These are phyloP conservation scores for Vanacampus margaritifer DNA, from an alignment of 2,113 vertebrate species.

Conservation along the genomic window DNA sequence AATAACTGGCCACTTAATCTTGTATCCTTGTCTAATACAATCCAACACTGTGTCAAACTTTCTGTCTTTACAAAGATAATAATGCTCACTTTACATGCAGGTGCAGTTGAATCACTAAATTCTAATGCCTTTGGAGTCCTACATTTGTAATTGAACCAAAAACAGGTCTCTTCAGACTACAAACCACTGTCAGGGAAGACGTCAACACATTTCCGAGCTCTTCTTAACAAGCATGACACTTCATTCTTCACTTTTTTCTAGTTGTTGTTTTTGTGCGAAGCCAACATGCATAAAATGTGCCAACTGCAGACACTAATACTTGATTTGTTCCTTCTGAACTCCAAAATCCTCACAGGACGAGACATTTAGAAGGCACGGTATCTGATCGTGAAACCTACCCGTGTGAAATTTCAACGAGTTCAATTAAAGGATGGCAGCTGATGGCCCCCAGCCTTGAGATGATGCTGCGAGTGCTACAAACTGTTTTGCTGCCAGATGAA, in stretches of 20 bases:
- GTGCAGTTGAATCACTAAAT: background rate
- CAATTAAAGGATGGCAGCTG: conserved; percentile 19
- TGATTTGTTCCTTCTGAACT: conserved; percentile 30
- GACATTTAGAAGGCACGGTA: background rate
- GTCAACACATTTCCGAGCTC: background rate
- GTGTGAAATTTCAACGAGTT: conserved; percentile 9
- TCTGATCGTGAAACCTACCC: conserved; percentile 6
- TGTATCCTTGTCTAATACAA: background rate
- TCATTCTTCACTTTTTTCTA: background rate
- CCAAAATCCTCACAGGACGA: conserved; percentile 10
- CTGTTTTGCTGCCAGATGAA: conserved; percentile 11
- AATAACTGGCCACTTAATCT: background rate
- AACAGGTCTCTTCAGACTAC: background rate
- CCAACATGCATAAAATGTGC: background rate
- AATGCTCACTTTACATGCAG: background rate
- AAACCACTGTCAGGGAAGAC: background rate
- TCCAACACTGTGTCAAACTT: background rate
- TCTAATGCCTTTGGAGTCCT: background rate
- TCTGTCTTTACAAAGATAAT: background rate
- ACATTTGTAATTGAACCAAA: background rate
- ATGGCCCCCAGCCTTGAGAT: background rate
- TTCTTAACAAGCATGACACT: background rate
- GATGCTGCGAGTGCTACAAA: background rate
- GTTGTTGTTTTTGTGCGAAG: background rate
- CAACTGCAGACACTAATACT: conserved; percentile 11